Percentiles rank a stretch among this genome's conserved stretches.
Evolutionary conservation across 2,888 invertebrate species (phyloP).

Genomic region (Odontomyia ornata): DNA sequence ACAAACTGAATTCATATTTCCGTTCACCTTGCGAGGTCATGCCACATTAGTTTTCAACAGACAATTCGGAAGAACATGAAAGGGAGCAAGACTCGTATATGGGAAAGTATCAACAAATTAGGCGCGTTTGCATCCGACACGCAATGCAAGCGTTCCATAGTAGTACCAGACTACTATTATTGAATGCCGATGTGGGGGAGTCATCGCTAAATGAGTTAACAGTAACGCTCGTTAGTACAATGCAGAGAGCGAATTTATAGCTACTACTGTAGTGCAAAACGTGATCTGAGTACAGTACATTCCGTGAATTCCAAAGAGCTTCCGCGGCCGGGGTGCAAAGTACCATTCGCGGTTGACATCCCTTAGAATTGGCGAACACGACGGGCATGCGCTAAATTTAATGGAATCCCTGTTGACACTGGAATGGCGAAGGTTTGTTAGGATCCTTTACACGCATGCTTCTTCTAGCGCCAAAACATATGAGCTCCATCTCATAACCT

Average conservation of each 20-base stretch:
- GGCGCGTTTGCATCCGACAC: too few relatives aligned
- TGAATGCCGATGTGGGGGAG: background rate
- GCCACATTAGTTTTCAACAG: too few relatives aligned
- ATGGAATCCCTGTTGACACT: background rate
- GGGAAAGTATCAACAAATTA: too few relatives aligned
- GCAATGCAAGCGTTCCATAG: too few relatives aligned
- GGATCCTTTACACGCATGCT: conserved; percentile 36
- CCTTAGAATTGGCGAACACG: background rate
- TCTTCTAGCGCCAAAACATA: conserved; percentile 10
- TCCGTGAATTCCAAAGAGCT: background rate
- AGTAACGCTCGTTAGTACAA: background rate
- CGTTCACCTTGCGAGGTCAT: too few relatives aligned
- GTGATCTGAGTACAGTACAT: background rate
- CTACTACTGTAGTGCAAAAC: background rate
- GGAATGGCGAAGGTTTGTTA: background rate
- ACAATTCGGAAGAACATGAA: too few relatives aligned
- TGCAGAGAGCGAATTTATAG: background rate
- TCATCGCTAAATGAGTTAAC: background rate
- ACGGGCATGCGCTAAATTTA: background rate
- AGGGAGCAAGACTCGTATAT: too few relatives aligned
- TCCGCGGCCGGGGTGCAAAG: background rate
- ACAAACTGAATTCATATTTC: too few relatives aligned
- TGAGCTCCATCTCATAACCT: conserved; percentile 19
- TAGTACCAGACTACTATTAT: background rate
- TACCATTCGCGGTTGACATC: background rate